phyloP scores from a whole-genome alignment of 2,113 vertebrate genomes.

The Notothenia rossii region DNA sequence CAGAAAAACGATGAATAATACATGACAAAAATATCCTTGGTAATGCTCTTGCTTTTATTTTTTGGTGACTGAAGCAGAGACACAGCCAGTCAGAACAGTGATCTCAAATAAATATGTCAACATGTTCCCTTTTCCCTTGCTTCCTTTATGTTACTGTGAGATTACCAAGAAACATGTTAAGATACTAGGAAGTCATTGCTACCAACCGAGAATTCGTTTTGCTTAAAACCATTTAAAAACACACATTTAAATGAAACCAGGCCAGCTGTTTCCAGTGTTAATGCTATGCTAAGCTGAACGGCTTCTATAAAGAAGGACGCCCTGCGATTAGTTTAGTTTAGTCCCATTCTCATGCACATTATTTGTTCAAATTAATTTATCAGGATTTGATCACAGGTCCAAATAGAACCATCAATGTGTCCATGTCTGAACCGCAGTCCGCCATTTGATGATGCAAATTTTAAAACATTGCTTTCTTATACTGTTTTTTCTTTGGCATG shows the following conservation, averaged over 20 bases:
- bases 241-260: not conserved
- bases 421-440: too few species aligned
- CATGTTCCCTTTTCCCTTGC: not conserved
- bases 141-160: not conserved
- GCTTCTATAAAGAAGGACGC: too few species aligned
- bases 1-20: slow-evolving; percentile 68
- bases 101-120: slow-evolving; percentile 16
- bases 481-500: not conserved
- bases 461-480: not conserved
- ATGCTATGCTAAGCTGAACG: not conserved
- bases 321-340: too few species aligned
- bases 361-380: too few species aligned
- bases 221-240: not conserved
- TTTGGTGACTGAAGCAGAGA: slow-evolving; percentile 24
- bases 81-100: not conserved
- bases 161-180: not conserved
- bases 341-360: too few species aligned
- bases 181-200: not conserved
- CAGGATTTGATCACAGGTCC: too few species aligned
- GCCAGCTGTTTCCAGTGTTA: not conserved
- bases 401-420: too few species aligned
- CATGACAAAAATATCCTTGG: slow-evolving; percentile 59
- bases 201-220: not conserved
- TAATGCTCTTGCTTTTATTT: slow-evolving; percentile 48
- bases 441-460: not conserved